Evolutionary conservation across 2,888 invertebrate genomes (phyloP).

Genomic region (Quadroppia sp.): DNA sequence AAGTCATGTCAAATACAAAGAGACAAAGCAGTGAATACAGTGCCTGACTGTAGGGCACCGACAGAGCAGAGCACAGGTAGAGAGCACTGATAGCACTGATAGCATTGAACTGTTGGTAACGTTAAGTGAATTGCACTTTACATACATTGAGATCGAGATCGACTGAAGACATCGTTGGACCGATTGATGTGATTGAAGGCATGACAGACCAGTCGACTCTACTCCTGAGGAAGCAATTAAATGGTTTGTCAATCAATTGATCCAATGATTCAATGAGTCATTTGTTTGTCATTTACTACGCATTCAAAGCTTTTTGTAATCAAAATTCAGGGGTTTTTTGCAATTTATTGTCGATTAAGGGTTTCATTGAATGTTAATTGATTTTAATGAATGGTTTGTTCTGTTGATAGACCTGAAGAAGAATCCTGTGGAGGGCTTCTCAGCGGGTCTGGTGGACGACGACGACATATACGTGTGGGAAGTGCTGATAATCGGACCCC

Average conservation of each 20-base stretch:
- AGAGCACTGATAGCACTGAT: neutral
- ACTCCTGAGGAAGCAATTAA: conserved; percentile 89
- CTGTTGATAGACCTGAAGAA: conserved; percentile 85
- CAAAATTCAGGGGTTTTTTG: neutral
- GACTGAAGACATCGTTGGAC: neutral
- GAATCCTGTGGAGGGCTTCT: conserved; percentile 99
- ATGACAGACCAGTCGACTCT: conserved; percentile 71
- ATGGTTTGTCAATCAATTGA: conserved; percentile 63
- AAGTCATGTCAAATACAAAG: neutral
- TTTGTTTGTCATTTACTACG: neutral
- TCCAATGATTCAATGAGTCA: conserved; percentile 50
- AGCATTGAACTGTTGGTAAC: conserved; percentile 1
- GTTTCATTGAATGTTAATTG: neutral
- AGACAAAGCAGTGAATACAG: conserved; percentile 5
- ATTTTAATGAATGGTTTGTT: conserved; percentile 43
- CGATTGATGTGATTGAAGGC: conserved; percentile 6
- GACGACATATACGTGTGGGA: conserved; percentile 99
- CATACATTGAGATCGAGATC: neutral
- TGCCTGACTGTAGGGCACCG: neutral
- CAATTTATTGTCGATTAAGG: neutral
- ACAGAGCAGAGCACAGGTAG: too few species aligned
- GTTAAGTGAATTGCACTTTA: neutral
- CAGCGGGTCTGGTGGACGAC: conserved; percentile 98
- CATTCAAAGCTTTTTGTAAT: neutral
- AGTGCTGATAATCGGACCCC: conserved; percentile 98